Evolutionary conservation across 2,797 vertebrate genomes (phyloP), one percentile per base, ranked within the genome.

Genomic region (Acestrorhynchus altus): DNA sequence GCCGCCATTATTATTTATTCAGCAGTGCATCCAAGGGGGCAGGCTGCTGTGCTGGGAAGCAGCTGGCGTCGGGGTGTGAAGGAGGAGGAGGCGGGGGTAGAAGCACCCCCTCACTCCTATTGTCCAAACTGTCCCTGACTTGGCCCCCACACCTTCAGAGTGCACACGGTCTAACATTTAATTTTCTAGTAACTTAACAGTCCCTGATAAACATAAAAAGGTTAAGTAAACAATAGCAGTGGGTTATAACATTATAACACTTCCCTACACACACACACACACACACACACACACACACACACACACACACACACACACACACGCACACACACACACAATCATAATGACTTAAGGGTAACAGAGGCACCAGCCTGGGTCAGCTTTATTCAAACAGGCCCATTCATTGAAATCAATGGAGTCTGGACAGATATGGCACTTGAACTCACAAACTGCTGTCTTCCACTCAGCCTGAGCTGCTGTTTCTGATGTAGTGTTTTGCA

Each of bases 1-100:
- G 88, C 80, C 89, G 85, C 76, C 57, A 40, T 77, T 92, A 94
- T 94, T 92, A 94, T 94, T 93, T 90, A 94, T 94, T 94, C 92
- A 93, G 88, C 90, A 92, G 91, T 86, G 87, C 86, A 79, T 78
- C 75, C 73, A 78, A 79, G 79, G 70, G 81, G 76, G 67, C 74
- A 68, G 70, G 69, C 82, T 74, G 40, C 75, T 76, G 78, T 9
- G 73, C 78, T 80, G 76, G 69, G 80, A 83, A 74, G 81, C 85
- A 86, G 85, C 85, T 86, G 85, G 81, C 79, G 65, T 79, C 22
- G 40, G 70, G 54, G 71, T 57, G 8, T 9, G 44, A 20, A 49
- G 22, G 54, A 47, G 61, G 8, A 15, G 22, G 28, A 40, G 12
- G 47, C 31, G 65, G 46, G 65, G 77, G 54, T 68, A 65, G 28